Evolutionary conservation across 2,888 invertebrate species (phyloP), one percentile per base, ranked within the genome.

Genomic region (Cyclophora punctaria): DNA sequence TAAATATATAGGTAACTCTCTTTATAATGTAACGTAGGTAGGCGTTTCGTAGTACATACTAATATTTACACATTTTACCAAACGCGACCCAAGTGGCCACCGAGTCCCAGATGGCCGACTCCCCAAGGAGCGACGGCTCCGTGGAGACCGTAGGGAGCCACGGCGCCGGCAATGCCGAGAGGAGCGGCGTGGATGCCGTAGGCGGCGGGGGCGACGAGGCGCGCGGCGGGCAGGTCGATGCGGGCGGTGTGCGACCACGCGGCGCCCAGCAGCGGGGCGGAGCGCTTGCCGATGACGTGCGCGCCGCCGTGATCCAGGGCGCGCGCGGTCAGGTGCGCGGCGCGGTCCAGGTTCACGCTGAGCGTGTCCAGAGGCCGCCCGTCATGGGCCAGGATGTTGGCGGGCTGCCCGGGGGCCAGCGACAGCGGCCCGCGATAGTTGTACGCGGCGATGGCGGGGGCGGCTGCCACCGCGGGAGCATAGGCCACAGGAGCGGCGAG

Each of bases 281-380:
- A 86, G 47, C 83, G 83, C 66, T 84, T 88, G 66, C 71, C 82
- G 57, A 83, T 62, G 41, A 74, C 65, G 47, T 77, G 80, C 45
- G 62, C 69, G 41, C 64, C 71, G 45, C 72, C 79, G 45, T 69
- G 69, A 51, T 80, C 79, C 4, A 85, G 69, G 40, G 81, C 80
- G 55, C 73, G 75, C 3, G 85, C 86, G 49, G 83, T 86, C 55
- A 69, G 64, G 63, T 86, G 86, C 49, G 80, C 79, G 7, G 80
- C 83, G 49, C 84, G 83, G 66, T 87, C 87, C 60, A 84, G 66
- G 67, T 87, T 87, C 42, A 89, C 88, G 56, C 83, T 85, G 42
- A 87, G 70, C 48, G 88, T 89, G 56, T 89, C 88, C 44, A 89
- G 68, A 2, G 88, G 88, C 64, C 85, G 83, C 67, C 88, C 87